Conservation (phyloP, 2,113 vertebrate genomes). For the Rousettus leschenaultii region DNA sequence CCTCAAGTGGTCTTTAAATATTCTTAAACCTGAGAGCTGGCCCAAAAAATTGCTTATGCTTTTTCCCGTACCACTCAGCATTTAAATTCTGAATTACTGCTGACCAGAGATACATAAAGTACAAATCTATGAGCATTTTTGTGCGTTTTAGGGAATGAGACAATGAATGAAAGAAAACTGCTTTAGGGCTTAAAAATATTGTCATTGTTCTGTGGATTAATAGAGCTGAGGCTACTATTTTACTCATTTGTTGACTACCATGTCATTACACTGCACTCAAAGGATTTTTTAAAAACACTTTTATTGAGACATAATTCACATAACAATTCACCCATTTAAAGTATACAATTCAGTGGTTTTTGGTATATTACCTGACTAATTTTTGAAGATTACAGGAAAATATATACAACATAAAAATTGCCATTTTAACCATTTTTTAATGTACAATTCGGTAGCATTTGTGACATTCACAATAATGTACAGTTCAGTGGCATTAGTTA, state of each 20-base stretch:
- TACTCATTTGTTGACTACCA: not conserved
- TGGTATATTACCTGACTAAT: not conserved
- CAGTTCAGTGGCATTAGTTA: no score
- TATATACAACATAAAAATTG: not conserved
- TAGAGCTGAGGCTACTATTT: not conserved
- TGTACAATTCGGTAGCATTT: not conserved
- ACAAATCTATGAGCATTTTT: conserved; percentile 66
- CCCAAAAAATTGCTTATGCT: conserved; percentile 66
- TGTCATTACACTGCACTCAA: not conserved
- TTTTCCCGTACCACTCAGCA: conserved; percentile 44
- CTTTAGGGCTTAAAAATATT: not conserved
- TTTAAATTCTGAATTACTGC: conserved; percentile 73
- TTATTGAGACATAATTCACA: not conserved
- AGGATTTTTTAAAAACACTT: not conserved
- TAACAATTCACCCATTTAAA: not conserved
- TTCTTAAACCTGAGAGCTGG: conserved; percentile 61
- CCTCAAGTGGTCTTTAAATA: conserved; percentile 51
- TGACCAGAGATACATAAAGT: conserved; percentile 68
- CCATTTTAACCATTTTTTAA: not conserved
- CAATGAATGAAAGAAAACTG: conserved; percentile 25
- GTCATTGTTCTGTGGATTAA: not conserved
- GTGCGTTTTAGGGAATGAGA: conserved; percentile 56
- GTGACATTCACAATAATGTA: not conserved
- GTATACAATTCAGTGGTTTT: not conserved
- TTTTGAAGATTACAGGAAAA: not conserved